Evolutionary conservation across 2,888 invertebrate genomes (phyloP), one percentile per base, ranked within the genome.

Genomic region (Galerucella nymphaeae): DNA sequence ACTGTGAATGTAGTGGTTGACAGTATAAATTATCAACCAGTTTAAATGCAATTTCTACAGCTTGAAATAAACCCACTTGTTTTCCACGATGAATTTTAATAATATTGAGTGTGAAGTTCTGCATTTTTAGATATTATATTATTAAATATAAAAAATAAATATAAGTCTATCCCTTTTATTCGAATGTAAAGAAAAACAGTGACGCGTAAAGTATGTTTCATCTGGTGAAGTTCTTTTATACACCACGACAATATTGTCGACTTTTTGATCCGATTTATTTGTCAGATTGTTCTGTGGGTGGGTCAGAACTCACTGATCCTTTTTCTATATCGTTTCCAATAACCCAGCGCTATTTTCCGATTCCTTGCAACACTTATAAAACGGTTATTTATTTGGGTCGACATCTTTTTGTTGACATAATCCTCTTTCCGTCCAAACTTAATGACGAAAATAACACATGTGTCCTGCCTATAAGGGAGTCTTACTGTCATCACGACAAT

Each of bases 191-290:
- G 78, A 79, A 81, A 82, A 79, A 83, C 81, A 84, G 81, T 82
- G 84, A 84, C 82, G 85, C 83, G 84, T 84, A 82, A 85, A 85
- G 84, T 85, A 83, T 82, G 84, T 82, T 67, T 81, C 75, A 72
- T 71, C 72, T 73, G 75, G 75, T 75, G 75, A 74, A 76, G 83
- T 83, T 70, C 85, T 79, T 85, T 86, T 86, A 85, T 86, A 83
- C 82, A 83, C 82, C 83, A 82, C 84, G 82, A 86, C 87, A 87
- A 87, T 86, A 86, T 87, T 86, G 86, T 86, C 87, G 87, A 87
- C 87, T 87, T 87, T 86, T 87, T 86, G 86, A 87, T 87, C 87
- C 87, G 87, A 87, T 87, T 87, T 87, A 87, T 87, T 87, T 87
- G 87, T 86, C 86, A 84, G 84, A 86, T 85, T 84, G 84, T 84